Evolutionary conservation across 2,113 vertebrate genomes (phyloP), one percentile per base, ranked within the genome.

Genomic region (Takifugu flavidus): DNA sequence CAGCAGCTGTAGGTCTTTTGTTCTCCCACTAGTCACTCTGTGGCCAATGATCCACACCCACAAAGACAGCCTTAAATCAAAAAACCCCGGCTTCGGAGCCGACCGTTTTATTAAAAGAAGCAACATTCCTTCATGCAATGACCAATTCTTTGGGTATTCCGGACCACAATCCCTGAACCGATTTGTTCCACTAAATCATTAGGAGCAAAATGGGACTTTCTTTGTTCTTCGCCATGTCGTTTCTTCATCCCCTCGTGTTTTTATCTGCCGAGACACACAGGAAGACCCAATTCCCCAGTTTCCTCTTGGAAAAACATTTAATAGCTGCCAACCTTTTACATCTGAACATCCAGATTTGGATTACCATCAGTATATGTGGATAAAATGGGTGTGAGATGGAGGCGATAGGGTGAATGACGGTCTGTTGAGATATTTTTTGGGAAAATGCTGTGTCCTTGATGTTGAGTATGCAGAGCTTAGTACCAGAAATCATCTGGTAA

Each of bases 1-100:
- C 80, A 87, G 83, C 87, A 87, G 83, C 87, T 89, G 87, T 79
- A 89, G 83, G 81, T 86, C 87, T 87, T 89, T 89, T 89, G 87
- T 89, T 89, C 87, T 85, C 85, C 75, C 79, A 75, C 80, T 73
- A 80, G 85, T 82, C 81, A 72, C 78, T 86, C 77, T 72, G 70
- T 42, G 73, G 82, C 85, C 83, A 86, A 51, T 55, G 80, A 80
- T 86, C 85, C 83, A 87, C 86, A 85, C 85, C 80, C 88, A 84
- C 85, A 78, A 73, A 64, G 65, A 82, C 63, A n/a, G 76, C 67
- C 78, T 79, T 87, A 87, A 87, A 89, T 85, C 86, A 77, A 57
- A 56, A 65, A 68, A 74, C 74, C 31, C 13, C 64, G 56, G 67
- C 79, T 67, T 69, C 56, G 70, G 75, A 83, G 72, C 82, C 53